Conservation (phyloP, 2,113 vertebrate species). For the Ophiodon elongatus region DNA sequence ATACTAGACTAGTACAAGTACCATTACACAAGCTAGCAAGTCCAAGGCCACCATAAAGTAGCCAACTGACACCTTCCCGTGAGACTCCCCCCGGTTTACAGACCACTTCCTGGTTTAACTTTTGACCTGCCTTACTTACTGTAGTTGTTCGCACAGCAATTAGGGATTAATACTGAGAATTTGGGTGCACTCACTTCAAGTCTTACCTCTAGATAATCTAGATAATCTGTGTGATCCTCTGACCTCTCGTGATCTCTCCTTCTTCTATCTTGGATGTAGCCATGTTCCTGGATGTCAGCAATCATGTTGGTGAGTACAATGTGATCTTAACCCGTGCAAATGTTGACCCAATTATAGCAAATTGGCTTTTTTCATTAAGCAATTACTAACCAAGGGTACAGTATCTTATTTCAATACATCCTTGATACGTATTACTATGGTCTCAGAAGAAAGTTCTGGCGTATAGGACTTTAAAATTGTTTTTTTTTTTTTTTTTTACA, state of each 20-base stretch:
- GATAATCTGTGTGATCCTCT: not conserved
- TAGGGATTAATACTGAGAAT: not conserved
- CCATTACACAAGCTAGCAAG: conserved; percentile 1
- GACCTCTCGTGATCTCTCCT: not conserved
- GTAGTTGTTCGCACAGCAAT: not conserved
- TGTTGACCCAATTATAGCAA: too few species aligned
- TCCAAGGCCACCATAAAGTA: not conserved
- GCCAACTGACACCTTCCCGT: too few species aligned
- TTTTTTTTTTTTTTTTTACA: not conserved
- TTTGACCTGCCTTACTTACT: not conserved
- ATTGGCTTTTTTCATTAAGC: too few species aligned
- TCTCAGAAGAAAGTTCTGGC: not conserved
- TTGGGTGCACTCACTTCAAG: not conserved
- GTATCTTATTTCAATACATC: not conserved
- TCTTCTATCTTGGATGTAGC: not conserved
- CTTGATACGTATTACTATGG: not conserved
- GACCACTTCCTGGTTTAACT: not conserved
- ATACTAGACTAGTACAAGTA: not conserved
- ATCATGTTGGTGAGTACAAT: not conserved
- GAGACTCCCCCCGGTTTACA: too few species aligned
- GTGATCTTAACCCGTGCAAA: not conserved
- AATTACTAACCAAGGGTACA: too few species aligned
- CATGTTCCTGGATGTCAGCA: too few species aligned
- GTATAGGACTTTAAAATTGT: too few species aligned
- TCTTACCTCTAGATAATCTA: not conserved